A percentile compares a stretch with the other conserved stretches of the same genome.
These are phyloP conservation scores for Dascyllus trimaculatus DNA, from an alignment of 2,113 vertebrate genomes.

Conservation along the genomic window DNA sequence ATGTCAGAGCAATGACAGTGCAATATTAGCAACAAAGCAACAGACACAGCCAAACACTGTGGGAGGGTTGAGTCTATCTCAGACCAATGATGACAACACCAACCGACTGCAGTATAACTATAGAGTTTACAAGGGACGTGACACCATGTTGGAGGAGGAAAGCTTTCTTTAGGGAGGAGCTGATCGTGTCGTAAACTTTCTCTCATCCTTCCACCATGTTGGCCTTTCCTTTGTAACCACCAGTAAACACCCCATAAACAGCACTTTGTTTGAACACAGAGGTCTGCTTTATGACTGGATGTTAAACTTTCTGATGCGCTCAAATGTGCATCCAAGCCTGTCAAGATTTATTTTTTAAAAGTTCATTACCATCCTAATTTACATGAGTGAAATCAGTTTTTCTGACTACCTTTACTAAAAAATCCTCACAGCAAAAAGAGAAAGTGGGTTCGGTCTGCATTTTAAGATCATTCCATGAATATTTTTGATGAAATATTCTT, in stretches of 20 bases:
- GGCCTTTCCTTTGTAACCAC: conserved; percentile 1
- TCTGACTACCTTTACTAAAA: background rate
- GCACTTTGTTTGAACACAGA: background rate
- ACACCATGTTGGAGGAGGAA: conserved; percentile 13
- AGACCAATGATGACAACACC: background rate
- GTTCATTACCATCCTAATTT: conserved; percentile 7
- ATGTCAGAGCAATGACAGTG: conserved; percentile 31
- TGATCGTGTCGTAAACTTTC: conserved; percentile 13
- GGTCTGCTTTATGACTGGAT: background rate
- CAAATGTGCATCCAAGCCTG: conserved; percentile 16
- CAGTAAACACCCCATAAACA: conserved; percentile 41
- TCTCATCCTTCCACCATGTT: background rate
- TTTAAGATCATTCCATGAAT: too few species aligned
- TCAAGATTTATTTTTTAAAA: conserved; percentile 33
- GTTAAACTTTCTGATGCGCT: conserved; percentile 9
- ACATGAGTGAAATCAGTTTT: conserved; percentile 10
- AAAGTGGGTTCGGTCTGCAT: background rate
- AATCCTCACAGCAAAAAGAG: background rate
- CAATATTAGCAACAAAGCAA: conserved; percentile 2
- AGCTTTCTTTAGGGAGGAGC: background rate
- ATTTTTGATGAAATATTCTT: too few species aligned
- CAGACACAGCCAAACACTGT: conserved; percentile 10
- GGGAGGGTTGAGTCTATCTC: background rate
- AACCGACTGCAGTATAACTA: background rate
- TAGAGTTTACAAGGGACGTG: conserved; percentile 14